phyloP scores from a whole-genome alignment of 2,113 vertebrate genomes.

The Coregonus clupeaformis region DNA sequence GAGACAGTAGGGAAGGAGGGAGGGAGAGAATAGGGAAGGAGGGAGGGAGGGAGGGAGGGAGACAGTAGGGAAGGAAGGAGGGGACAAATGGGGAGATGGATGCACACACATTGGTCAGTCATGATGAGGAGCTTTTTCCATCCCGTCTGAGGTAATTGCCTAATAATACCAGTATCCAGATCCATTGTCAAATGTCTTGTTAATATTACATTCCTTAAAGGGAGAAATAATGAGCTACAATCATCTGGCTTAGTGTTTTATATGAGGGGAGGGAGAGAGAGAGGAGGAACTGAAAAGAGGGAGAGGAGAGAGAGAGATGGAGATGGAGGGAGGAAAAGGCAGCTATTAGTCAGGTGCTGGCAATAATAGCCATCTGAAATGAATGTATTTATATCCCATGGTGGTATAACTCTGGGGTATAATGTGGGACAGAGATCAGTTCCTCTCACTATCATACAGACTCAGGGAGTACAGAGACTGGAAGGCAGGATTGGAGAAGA shows the following conservation, averaged over 20 bases:
- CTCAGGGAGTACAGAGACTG: conserved; percentile 25
- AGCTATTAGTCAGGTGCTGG: conserved; percentile 21
- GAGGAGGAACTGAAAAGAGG: conserved; percentile 22
- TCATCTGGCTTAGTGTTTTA: conserved; percentile 46
- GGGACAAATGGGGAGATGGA: conserved; percentile 5
- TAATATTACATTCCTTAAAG: conserved; percentile 43
- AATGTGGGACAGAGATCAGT: conserved; percentile 31
- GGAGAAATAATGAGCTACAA: conserved; percentile 49
- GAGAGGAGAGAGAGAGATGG: background rate
- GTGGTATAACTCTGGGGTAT: conserved; percentile 38
- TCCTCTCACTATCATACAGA: conserved; percentile 27
- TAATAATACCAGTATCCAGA: conserved; percentile 50
- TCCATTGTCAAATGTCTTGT: conserved; percentile 49
- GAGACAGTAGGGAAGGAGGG: too few species aligned
- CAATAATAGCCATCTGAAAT: conserved; percentile 46
- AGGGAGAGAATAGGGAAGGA: too few species aligned
- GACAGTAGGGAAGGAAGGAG: too few species aligned
- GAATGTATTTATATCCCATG: conserved; percentile 59
- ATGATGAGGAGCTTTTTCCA: conserved; percentile 14
- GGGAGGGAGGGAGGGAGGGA: too few species aligned
- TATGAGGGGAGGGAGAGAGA: background rate
- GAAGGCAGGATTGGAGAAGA: conserved; percentile 32
- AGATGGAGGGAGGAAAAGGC: conserved; percentile 27
- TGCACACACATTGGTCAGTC: conserved; percentile 14
- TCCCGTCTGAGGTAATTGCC: conserved; percentile 39